Base-by-base conservation (phyloP, 2,113 vertebrate species). In the Ariopsis seemanni region DNA sequence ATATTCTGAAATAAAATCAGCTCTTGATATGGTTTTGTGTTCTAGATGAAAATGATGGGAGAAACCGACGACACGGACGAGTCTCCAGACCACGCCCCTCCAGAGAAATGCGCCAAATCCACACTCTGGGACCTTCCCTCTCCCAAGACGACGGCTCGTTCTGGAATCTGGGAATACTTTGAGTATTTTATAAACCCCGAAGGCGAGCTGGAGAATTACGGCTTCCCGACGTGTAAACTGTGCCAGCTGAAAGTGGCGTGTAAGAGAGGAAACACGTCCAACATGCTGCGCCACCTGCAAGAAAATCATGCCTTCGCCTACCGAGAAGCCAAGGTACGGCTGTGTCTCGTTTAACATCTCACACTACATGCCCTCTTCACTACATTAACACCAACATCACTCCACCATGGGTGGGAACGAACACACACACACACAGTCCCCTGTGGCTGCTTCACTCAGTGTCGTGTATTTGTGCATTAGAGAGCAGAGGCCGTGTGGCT, bases 201-300 rank as follows among this genome's bases (percentile, higher is more conserved):
- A 5, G 87, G 87, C 20, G 82, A 84, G 72, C 48, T 88, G 63
- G 87, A 88, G 52, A 62, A 88, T 34, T 83, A 88, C 22, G 87
- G 87, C 17, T 84, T 79, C 62, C 87, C 87, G 4, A 78, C 74
- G 4, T 88, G 87, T 62, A 88, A 84, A 58, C 30, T 88, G 27
- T 88, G 87, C 52, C 87, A 88, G 22, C 87, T 65, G 52, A 88
- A 67, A 53, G 87, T 88, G 52, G 60, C 82, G 11, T 88, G 87
- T 42, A 88, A 84, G 27, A 75, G 87, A 27, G 87, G 87, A n/a
- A 88, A 88, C 87, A 88, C 87, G 0, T 84, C 87, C 50, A 88
- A 88, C 87, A 88, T 88, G 87, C 82, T 88, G 82, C 62, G 87
- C 9, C 87, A 88, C 82, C 82, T 88, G 72, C 87, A 88, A 82